A percentile compares a stretch with the other conserved stretches of the same genome.
Conservation (phyloP, 2,888 invertebrate species). For the Cheilosia pagana region DNA sequence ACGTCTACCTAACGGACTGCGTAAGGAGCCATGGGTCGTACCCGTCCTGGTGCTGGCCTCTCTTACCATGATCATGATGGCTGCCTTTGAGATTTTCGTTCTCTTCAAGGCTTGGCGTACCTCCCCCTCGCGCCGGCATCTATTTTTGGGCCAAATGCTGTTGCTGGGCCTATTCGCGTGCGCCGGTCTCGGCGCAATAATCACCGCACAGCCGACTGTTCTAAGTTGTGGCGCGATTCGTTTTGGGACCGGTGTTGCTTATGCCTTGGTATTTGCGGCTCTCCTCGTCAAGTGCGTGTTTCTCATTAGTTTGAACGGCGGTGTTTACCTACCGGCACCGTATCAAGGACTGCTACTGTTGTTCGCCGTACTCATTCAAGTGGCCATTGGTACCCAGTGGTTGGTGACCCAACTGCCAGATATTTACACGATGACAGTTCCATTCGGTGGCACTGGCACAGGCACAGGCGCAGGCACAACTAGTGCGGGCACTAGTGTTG, state of each 20-base stretch:
- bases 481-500: conserved; percentile 74
- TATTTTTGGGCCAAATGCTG: conserved; percentile 94
- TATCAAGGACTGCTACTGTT: conserved; percentile 95
- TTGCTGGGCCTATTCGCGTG: conserved; percentile 92
- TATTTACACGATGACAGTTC: conserved; percentile 84
- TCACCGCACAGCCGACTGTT: conserved; percentile 90
- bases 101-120: conserved; percentile 93
- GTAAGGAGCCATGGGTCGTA: conserved; percentile 94
- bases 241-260: conserved; percentile 92
- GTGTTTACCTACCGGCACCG: conserved; percentile 95
- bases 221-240: conserved; percentile 92
- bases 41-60: conserved; percentile 93
- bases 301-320: conserved; percentile 94
- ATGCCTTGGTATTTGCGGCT: conserved; percentile 94
- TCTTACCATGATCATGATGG: conserved; percentile 92
- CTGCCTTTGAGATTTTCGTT: conserved; percentile 94
- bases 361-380: conserved; percentile 95
- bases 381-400: conserved; percentile 93
- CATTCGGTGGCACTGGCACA: conserved; percentile 77
- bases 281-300: conserved; percentile 97
- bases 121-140: conserved; percentile 92
- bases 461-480: conserved; percentile 73
- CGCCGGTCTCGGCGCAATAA: conserved; percentile 91
- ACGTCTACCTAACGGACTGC: conserved; percentile 84
- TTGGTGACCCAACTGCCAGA: conserved; percentile 91